Evolutionary conservation across 1,140 invertebrate genomes (phyloP).

Genomic region (Choristoneura fumiferana): DNA sequence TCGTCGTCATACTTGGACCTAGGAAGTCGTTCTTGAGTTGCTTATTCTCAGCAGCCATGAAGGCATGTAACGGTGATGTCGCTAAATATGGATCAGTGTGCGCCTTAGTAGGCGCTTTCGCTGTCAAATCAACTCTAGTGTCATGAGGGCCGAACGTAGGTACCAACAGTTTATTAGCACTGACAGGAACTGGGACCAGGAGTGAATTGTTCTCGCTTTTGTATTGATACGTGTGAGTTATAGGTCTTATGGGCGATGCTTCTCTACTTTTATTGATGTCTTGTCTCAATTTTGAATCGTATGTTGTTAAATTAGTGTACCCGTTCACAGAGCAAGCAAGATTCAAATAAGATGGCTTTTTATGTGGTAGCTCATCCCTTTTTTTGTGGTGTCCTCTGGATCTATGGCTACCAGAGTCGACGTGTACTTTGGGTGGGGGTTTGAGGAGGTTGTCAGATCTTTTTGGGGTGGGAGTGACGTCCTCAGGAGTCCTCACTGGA

Average conservation of each 20-base stretch:
- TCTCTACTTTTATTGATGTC: constrained; percentile 83
- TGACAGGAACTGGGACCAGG: constrained; percentile 74
- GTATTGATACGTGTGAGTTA: constrained; percentile 78
- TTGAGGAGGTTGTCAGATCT: constrained; percentile 62
- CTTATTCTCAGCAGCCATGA: constrained; percentile 71
- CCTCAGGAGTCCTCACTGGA: constrained; percentile 47
- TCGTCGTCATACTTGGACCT: constrained; percentile 64
- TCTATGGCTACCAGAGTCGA: constrained; percentile 60
- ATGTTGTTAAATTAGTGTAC: constrained; percentile 90
- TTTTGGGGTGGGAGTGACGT: constrained; percentile 53
- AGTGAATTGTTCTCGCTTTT: constrained; percentile 79
- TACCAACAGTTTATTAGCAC: constrained; percentile 69
- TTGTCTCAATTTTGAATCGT: constrained; percentile 87
- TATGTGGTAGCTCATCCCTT: constrained; percentile 58
- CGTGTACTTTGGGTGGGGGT: constrained; percentile 62
- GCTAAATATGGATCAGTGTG: constrained; percentile 67
- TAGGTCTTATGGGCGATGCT: constrained; percentile 82
- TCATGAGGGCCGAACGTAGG: constrained; percentile 71
- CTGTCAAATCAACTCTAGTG: constrained; percentile 68
- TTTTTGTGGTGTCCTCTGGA: constrained; percentile 63
- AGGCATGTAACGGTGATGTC: constrained; percentile 58
- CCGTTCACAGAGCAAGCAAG: constrained; percentile 94
- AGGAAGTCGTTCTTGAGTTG: constrained; percentile 71
- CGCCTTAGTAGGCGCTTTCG: constrained; percentile 73
- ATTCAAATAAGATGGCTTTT: constrained; percentile 89